Evolutionary conservation across 2,797 vertebrate genomes (phyloP).

Genomic region (Ciconia nigra): DNA sequence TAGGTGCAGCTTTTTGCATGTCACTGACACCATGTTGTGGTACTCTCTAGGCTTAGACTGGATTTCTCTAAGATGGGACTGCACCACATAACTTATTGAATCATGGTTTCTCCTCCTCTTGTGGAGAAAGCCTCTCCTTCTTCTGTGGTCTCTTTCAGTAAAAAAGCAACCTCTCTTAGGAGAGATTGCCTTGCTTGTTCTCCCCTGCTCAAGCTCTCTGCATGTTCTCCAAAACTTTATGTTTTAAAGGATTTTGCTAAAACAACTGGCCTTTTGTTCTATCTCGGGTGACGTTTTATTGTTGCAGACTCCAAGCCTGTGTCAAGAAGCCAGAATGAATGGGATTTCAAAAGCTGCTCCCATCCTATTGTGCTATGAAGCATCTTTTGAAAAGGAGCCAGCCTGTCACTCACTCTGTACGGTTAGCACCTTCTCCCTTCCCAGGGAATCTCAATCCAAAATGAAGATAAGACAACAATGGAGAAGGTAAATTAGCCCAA

Average conservation of each 20-base stretch:
- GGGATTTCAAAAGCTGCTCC: constrained; percentile 35
- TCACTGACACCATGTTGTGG: background rate
- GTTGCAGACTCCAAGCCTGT: constrained; percentile 4
- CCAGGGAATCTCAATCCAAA: constrained; percentile 16
- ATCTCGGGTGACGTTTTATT: background rate
- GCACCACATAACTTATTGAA: background rate
- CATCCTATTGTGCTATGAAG: background rate
- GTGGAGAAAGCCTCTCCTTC: background rate
- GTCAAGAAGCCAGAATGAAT: constrained; percentile 29
- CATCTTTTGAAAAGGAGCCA: constrained; percentile 36
- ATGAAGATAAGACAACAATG: background rate
- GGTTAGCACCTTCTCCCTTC: background rate
- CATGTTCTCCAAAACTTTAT: background rate
- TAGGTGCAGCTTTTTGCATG: background rate
- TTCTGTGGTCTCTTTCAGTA: background rate
- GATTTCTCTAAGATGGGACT: background rate
- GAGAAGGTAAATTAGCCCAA: background rate
- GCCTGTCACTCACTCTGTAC: background rate
- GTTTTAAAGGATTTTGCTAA: constrained; percentile 9
- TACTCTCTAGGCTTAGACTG: background rate
- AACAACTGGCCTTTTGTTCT: constrained; percentile 14
- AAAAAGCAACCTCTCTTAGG: background rate
- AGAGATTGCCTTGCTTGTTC: background rate
- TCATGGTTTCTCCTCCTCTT: background rate
- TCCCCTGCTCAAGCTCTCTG: background rate